Evolutionary conservation across 2,113 vertebrate genomes (phyloP).

Genomic region (Tachysurus vachellii): DNA sequence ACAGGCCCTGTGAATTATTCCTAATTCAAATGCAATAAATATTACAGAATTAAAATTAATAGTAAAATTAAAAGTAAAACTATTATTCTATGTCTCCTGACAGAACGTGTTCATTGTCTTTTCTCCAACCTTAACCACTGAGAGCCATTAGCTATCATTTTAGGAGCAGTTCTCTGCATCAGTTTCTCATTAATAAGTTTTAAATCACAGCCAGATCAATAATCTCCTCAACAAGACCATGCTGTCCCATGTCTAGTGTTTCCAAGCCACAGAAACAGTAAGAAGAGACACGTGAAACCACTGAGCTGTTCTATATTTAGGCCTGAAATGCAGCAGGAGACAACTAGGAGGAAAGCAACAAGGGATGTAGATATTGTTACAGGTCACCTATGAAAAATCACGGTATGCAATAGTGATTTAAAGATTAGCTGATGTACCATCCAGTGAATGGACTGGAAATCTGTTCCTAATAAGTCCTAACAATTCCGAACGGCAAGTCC

Average conservation of each 20-base stretch:
- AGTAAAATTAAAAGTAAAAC: background rate
- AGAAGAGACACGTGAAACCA: background rate
- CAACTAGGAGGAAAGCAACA: background rate
- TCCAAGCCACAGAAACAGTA: background rate
- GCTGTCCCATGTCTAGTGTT: background rate
- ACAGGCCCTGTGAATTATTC: too few relatives aligned
- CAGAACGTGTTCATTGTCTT: background rate
- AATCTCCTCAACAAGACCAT: background rate
- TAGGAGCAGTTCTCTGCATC: background rate
- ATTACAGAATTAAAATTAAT: background rate
- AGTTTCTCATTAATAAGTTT: conserved; percentile 25
- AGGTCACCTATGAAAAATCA: background rate
- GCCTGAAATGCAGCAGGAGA: background rate
- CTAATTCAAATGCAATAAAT: background rate
- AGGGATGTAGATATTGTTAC: background rate
- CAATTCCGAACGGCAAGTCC: too few relatives aligned
- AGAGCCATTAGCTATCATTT: background rate
- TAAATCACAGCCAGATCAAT: conserved; percentile 40
- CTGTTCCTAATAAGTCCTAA: background rate
- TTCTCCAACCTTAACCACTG: background rate
- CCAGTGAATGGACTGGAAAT: background rate
- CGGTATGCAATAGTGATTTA: too few relatives aligned
- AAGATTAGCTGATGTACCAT: too few relatives aligned
- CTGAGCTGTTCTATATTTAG: conserved; percentile 2
- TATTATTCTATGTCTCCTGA: background rate